Base-by-base conservation (phyloP, 2,888 invertebrate genomes). In the Limulus polyphemus region DNA sequence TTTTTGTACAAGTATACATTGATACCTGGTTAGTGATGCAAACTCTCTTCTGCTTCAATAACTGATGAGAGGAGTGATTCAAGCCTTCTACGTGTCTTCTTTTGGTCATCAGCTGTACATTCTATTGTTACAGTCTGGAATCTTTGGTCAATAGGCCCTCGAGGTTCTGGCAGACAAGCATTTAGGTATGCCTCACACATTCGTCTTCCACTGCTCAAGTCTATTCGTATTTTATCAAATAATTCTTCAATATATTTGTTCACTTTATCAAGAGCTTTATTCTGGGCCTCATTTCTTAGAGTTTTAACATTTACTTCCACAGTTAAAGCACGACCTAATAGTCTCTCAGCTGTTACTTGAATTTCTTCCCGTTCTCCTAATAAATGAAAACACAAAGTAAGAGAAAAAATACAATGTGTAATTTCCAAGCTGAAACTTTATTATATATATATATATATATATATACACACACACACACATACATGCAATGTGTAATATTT, bases 21-120 rank as follows among this genome's bases (percentile, higher is more conserved):
- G 7, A 32, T 32, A 32, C 32, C 32, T 32, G 7, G 32, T 32
- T 32, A 32, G 32, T 32, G 32, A 32, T 32, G 32, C 32, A 32
- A 32, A 32, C 32, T 32, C 7, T 32, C 32, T 54, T 54, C 54
- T 32, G 54, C 54, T 16, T 55, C 32, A n/a, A 10, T 32, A 12
- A 59, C 5, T 14, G 59, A 49, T 11, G 47, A 12, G 50, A 58
- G 58, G 59, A 59, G 58, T 32, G 59, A 63, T 67, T 59, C 73
- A 67, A 67, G 69, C 58, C 69, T 69, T 69, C 67, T 71, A 56
- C 72, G 68, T 58, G 68, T 70, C 57, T 73, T 70, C 71, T 78
- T 78, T 69, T 78, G 78, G 68, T 78, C 78, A 65, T 78, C 77
- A 11, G 75, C 74, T 10, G 77, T 75, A 69, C 78, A 77, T 16